These are phyloP conservation scores for Girardinichthys multiradiatus DNA, from an alignment of 2,113 vertebrate species.

Conservation along the genomic window DNA sequence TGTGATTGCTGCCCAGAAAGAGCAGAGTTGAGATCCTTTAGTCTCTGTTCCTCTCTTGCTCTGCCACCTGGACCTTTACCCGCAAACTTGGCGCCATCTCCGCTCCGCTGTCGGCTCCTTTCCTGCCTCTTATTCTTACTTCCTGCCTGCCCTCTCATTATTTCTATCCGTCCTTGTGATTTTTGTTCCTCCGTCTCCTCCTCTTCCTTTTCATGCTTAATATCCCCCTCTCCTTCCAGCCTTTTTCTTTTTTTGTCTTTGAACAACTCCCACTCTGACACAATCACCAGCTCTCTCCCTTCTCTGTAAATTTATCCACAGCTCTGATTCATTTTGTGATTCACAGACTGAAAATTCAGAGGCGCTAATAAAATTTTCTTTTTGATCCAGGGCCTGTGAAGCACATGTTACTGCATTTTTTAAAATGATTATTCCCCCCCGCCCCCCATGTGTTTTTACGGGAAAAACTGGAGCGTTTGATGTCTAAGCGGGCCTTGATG, in stretches of 20 bases:
- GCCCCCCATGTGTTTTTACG: conserved; percentile 44
- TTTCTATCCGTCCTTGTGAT: conserved; percentile 34
- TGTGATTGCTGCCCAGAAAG: conserved; percentile 57
- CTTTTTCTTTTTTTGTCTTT: conserved; percentile 8
- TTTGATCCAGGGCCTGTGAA: conserved; percentile 56
- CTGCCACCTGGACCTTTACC: conserved; percentile 64
- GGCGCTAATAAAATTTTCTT: conserved; percentile 67
- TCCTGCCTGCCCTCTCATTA: conserved; percentile 59
- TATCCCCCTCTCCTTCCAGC: conserved; percentile 15
- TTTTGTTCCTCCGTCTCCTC: conserved; percentile 38
- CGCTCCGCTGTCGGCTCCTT: conserved; percentile 32
- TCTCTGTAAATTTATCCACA: conserved; percentile 30
- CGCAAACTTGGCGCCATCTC: conserved; percentile 40
- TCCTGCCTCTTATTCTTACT: conserved; percentile 37
- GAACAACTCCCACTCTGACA: conserved; percentile 1
- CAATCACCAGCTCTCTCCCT: conserved; percentile 11
- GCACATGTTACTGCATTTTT: conserved; percentile 49
- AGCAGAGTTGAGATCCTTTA: conserved; percentile 45
- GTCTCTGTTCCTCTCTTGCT: conserved; percentile 52
- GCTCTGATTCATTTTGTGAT: conserved; percentile 59
- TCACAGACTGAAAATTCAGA: conserved; percentile 63
- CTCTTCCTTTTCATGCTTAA: conserved; percentile 34
- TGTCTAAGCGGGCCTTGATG: conserved; percentile 62
- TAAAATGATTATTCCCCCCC: conserved; percentile 23
- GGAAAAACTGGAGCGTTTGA: conserved; percentile 59